Evolutionary conservation across 2,797 vertebrate species (phyloP).

Genomic region (Cyclura pinguis): DNA sequence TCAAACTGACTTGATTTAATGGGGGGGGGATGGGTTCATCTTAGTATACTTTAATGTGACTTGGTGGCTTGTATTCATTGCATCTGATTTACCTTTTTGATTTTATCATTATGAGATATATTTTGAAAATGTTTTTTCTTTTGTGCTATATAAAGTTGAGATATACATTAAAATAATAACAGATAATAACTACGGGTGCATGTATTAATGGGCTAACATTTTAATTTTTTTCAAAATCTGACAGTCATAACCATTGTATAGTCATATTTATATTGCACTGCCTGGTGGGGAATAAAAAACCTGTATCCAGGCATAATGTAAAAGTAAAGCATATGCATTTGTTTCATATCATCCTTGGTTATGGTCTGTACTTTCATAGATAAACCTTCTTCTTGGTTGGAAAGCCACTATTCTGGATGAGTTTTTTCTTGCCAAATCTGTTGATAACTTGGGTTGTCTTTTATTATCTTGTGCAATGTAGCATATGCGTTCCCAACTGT

Average conservation of each 20-base stretch:
- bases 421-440: neutral
- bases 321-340: neutral
- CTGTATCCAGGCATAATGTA: neutral
- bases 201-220: neutral
- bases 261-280: neutral
- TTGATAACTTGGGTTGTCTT: slow-evolving; percentile 11
- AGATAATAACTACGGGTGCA: neutral
- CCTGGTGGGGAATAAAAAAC: neutral
- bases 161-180: neutral
- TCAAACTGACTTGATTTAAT: neutral
- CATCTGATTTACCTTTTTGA: neutral
- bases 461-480: slow-evolving; percentile 57
- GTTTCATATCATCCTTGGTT: neutral
- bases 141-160: neutral
- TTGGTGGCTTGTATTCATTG: neutral
- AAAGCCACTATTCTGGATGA: neutral
- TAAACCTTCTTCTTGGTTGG: too few relatives aligned
- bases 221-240: neutral
- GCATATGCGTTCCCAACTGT: slow-evolving; percentile 95
- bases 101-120: neutral
- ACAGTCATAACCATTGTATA: neutral
- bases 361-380: neutral
- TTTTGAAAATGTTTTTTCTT: neutral
- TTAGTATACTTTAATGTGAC: neutral
- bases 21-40: neutral